These are phyloP conservation scores for Delia radicum DNA, from an alignment of 1,140 invertebrate genomes.

Conservation along the genomic window DNA sequence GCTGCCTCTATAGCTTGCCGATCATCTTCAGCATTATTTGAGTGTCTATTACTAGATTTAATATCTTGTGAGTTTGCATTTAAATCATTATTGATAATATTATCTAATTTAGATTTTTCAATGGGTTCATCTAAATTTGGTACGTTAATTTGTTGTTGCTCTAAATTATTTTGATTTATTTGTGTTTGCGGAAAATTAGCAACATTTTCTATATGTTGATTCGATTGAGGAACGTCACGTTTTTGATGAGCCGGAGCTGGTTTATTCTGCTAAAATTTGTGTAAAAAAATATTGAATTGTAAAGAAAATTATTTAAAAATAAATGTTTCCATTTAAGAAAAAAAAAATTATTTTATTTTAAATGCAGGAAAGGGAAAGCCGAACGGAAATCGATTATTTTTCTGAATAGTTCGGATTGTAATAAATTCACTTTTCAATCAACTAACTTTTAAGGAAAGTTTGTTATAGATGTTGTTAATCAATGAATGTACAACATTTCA, in stretches of 20 bases:
- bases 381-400: too few species aligned
- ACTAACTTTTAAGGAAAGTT: too few species aligned
- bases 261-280: neutral
- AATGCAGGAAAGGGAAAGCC: too few species aligned
- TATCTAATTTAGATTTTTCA: slow-evolving; percentile 6
- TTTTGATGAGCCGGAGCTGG: neutral
- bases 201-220: slow-evolving; percentile 17
- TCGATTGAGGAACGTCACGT: neutral
- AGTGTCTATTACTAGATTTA: neutral
- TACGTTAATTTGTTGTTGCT: neutral
- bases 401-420: too few species aligned
- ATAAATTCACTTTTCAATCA: too few species aligned
- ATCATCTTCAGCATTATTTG: slow-evolving; percentile 24
- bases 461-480: too few species aligned
- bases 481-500: too few species aligned
- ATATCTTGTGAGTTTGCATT: slow-evolving; percentile 5
- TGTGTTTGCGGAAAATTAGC: slow-evolving; percentile 8
- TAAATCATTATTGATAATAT: slow-evolving; percentile 27
- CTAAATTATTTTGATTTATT: slow-evolving; percentile 3
- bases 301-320: too few species aligned
- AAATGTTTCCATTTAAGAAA: too few species aligned
- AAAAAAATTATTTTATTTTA: too few species aligned
- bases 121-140: neutral
- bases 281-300: too few species aligned
- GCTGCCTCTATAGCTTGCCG: slow-evolving; percentile 3